Conservation (phyloP, 2,113 vertebrate species). For the Myrmophylax atrothorax region DNA sequence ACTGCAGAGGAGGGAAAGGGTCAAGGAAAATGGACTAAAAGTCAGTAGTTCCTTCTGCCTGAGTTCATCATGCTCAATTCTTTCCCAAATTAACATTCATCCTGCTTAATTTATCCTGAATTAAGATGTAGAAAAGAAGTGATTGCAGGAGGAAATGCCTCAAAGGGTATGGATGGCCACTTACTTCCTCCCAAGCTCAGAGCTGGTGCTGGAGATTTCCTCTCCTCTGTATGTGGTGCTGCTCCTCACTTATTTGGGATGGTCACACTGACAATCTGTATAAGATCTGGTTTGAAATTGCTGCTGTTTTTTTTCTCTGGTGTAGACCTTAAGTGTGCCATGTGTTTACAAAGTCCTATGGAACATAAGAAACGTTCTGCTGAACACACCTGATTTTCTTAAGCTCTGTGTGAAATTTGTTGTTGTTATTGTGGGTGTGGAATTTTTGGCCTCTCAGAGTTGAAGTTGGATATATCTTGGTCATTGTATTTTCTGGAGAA, state of each 20-base stretch:
- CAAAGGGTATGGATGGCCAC: neutral
- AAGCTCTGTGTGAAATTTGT: neutral
- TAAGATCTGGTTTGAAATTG: neutral
- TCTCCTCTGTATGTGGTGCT: accelerated
- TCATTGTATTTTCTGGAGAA: neutral
- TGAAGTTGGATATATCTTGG: neutral
- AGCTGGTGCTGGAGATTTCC: neutral
- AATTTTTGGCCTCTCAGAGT: neutral
- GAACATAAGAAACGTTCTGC: neutral
- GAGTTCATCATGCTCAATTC: neutral
- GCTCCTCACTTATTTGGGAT: neutral
- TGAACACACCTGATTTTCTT: neutral
- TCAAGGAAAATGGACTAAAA: neutral
- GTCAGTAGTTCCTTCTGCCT: neutral
- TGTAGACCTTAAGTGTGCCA: neutral
- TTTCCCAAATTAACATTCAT: neutral
- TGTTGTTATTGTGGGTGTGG: accelerated
- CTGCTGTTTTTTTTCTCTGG: neutral
- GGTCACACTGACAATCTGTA: neutral
- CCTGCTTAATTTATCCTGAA: neutral
- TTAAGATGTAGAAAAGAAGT: neutral
- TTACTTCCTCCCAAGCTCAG: neutral
- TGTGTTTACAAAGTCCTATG: neutral
- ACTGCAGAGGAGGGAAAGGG: neutral
- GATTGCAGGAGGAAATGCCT: neutral